Conservation (phyloP, 1,140 invertebrate genomes). For the Cataglyphis hispanica region DNA sequence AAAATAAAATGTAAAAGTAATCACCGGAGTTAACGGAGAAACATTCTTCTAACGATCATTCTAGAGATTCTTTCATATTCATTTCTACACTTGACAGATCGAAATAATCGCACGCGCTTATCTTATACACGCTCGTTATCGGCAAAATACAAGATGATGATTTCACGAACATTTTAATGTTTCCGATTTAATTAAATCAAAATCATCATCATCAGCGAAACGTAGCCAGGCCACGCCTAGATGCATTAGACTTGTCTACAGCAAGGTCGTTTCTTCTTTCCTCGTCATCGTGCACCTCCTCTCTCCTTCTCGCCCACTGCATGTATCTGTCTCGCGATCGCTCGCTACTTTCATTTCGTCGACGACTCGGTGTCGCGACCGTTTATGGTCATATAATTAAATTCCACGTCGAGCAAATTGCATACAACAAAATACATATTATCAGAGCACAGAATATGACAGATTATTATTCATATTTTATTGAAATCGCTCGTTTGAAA, state of each 20-base stretch:
- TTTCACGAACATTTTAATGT: not conserved
- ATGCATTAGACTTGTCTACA: slow-evolving; percentile 64
- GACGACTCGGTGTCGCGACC: slow-evolving; percentile 59
- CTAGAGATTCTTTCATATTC: slow-evolving; percentile 16
- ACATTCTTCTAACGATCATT: not conserved
- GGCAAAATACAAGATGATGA: slow-evolving; percentile 18
- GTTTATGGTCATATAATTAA: slow-evolving; percentile 77
- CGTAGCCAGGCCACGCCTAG: slow-evolving; percentile 71
- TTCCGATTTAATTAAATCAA: slow-evolving; percentile 78
- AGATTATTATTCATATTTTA: slow-evolving; percentile 58
- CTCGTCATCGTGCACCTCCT: not conserved
- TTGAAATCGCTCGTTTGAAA: slow-evolving; percentile 36
- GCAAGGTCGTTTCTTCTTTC: slow-evolving; percentile 80
- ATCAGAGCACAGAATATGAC: slow-evolving; percentile 43
- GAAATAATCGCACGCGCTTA: slow-evolving; percentile 25
- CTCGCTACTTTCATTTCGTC: slow-evolving; percentile 73
- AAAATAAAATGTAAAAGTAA: slow-evolving; percentile 1
- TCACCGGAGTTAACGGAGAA: not conserved
- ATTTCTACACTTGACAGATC: slow-evolving; percentile 4
- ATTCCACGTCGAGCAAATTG: slow-evolving; percentile 67
- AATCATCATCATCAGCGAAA: slow-evolving; percentile 79
- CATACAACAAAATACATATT: not conserved
- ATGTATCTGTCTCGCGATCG: not conserved
- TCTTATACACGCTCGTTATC: slow-evolving; percentile 25
- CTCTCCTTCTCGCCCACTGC: slow-evolving; percentile 16